These are phyloP conservation scores for Paracanthobrama guichenoti DNA, from an alignment of 2,113 vertebrate genomes.

Conservation along the genomic window DNA sequence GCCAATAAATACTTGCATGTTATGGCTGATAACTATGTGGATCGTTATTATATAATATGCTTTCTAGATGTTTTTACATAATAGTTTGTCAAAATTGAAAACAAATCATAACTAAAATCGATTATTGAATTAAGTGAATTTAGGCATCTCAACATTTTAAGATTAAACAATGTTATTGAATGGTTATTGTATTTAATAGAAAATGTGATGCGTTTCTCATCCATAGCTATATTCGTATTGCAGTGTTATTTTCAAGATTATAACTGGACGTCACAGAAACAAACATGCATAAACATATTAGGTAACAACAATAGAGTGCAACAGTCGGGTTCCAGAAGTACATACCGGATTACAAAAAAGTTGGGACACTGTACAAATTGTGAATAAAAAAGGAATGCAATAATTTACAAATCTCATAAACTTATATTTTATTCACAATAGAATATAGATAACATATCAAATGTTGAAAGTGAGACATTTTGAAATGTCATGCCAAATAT, in stretches of 20 bases:
- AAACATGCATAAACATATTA: neutral
- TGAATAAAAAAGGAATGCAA: too few species aligned
- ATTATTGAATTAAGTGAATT: neutral
- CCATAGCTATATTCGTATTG: neutral
- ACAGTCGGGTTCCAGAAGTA: too few species aligned
- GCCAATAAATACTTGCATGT: neutral
- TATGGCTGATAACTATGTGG: neutral
- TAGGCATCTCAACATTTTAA: neutral
- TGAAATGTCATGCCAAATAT: too few species aligned
- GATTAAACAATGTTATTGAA: neutral
- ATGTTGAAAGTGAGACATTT: too few species aligned
- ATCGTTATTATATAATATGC: too few species aligned
- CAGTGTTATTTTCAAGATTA: neutral
- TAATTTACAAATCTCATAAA: too few species aligned
- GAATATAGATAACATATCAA: too few species aligned
- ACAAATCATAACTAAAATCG: neutral
- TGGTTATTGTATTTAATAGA: neutral
- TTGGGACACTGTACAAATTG: too few species aligned
- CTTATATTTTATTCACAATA: too few species aligned
- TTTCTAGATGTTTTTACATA: too few species aligned
- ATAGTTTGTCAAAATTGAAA: neutral
- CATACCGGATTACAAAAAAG: too few species aligned
- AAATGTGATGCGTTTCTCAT: neutral
- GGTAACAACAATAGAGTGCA: neutral
- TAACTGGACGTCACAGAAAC: neutral